Evolutionary conservation across 2,113 vertebrate genomes (phyloP).

Genomic region (Syrrhaptes paradoxus): DNA sequence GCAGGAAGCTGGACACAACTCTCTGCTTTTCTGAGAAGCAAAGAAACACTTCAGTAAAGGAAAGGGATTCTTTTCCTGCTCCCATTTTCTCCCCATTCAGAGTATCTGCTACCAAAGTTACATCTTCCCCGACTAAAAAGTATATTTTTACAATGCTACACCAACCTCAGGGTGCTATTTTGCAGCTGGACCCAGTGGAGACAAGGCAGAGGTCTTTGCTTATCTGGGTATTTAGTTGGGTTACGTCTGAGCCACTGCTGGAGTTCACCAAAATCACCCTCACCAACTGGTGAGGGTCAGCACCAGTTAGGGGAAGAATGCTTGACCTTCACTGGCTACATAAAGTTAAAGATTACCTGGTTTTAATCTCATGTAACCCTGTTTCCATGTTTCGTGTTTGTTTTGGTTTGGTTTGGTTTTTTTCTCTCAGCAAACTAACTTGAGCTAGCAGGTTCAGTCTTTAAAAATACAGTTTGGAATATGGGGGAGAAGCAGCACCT

Average conservation of each 20-base stretch:
- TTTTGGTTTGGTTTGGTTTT: background rate
- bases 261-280: background rate
- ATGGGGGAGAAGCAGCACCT: background rate
- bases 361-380: background rate
- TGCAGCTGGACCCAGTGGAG: background rate
- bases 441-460: background rate
- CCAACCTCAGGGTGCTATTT: background rate
- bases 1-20: background rate
- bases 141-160: background rate
- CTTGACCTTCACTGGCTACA: background rate
- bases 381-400: background rate
- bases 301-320: background rate
- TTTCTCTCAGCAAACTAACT: background rate
- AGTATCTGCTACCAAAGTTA: background rate
- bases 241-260: background rate
- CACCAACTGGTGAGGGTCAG: background rate
- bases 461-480: background rate
- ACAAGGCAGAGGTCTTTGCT: background rate
- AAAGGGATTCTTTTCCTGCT: background rate
- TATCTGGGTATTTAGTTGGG: background rate
- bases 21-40: background rate
- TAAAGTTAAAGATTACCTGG: slow-evolving; percentile 20
- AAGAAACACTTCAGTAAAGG: background rate
- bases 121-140: background rate
- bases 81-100: background rate